phyloP scores from a whole-genome alignment of 2,797 vertebrate species.

The Acestrorhynchus altus region DNA sequence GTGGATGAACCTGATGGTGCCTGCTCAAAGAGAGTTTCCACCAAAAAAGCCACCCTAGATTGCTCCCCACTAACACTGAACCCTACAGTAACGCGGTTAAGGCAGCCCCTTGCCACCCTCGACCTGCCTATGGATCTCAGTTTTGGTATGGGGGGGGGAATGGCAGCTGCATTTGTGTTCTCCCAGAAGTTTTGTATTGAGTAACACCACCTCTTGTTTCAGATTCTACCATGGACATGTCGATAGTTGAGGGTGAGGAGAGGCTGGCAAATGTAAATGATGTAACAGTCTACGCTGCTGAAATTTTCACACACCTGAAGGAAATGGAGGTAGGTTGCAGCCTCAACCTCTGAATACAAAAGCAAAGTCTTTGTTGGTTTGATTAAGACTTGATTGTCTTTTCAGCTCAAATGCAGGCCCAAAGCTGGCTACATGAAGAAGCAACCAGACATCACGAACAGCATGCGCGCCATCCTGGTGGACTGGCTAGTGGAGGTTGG shows the following conservation, averaged over 20 bases:
- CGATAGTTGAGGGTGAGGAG: constrained; percentile 85
- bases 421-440: constrained; percentile 96
- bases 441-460: constrained; percentile 97
- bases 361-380: no score
- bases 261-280: constrained; percentile 79
- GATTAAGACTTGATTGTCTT: neutral
- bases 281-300: constrained; percentile 86
- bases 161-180: neutral
- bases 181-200: neutral
- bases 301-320: constrained; percentile 90
- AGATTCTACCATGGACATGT: constrained; percentile 98
- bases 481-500: constrained; percentile 99
- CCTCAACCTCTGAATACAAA: neutral
- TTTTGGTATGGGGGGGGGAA: constrained; percentile 79
- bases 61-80: constrained; percentile 72
- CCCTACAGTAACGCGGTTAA: constrained; percentile 75
- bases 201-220: neutral
- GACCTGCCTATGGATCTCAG: constrained; percentile 84
- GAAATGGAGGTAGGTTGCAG: constrained; percentile 88
- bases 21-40: constrained; percentile 67
- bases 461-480: constrained; percentile 96
- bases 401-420: constrained; percentile 89
- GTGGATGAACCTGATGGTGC: constrained; percentile 81
- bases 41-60: constrained; percentile 59
- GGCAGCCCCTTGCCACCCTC: constrained; percentile 86